A percentile compares a stretch with the other conserved stretches of the same genome.
Evolutionary conservation across 2,113 vertebrate genomes (phyloP).

Genomic region (Coregonus clupeaformis): DNA sequence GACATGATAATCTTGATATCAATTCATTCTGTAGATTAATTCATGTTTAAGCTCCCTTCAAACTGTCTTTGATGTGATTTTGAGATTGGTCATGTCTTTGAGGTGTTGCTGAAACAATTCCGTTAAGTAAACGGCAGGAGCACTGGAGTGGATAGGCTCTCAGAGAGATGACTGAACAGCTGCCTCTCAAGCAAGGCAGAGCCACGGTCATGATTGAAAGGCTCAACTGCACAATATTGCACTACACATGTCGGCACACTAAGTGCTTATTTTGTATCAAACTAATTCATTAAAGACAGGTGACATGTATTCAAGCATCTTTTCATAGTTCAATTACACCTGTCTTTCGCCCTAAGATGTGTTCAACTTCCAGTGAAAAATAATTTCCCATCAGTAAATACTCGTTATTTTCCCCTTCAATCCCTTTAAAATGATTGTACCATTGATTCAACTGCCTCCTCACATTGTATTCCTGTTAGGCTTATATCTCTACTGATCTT

Average conservation of each 20-base stretch:
- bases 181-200: slow-evolving; percentile 49
- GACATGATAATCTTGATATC: background rate
- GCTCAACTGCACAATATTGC: slow-evolving; percentile 40
- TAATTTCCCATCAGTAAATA: background rate
- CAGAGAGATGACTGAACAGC: slow-evolving; percentile 70
- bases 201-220: slow-evolving; percentile 53
- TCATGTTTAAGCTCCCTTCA: slow-evolving; percentile 1
- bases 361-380: too few species aligned
- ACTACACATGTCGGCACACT: slow-evolving; percentile 23
- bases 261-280: background rate
- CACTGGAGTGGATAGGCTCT: slow-evolving; percentile 54
- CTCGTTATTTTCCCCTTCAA: background rate
- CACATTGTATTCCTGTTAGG: background rate
- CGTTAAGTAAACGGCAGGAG: slow-evolving; percentile 57
- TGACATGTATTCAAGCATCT: too few species aligned
- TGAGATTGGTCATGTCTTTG: slow-evolving; percentile 49
- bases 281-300: slow-evolving; percentile 14
- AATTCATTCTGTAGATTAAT: too few species aligned
- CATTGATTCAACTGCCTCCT: background rate
- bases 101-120: slow-evolving; percentile 63
- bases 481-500: background rate
- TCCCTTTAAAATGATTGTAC: background rate
- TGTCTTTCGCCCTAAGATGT: too few species aligned
- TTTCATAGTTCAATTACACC: too few species aligned
- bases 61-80: slow-evolving; percentile 34